phyloP scores from a whole-genome alignment of 2,888 invertebrate genomes.

The Meteorus colon region DNA sequence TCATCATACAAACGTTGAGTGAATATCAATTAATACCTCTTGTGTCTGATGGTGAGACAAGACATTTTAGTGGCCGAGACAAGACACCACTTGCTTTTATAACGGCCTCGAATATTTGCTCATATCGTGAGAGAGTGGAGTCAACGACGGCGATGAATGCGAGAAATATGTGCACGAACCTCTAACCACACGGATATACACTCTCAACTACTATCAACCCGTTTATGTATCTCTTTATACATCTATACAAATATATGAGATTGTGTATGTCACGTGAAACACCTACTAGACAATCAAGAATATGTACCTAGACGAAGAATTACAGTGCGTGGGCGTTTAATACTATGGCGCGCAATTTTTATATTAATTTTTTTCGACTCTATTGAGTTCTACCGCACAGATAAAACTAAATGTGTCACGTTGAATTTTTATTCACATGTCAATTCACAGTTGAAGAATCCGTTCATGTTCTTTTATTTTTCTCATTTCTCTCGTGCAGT shows the following conservation, averaged over 20 bases:
- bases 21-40: conserved; percentile 49
- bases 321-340: no score
- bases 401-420: no score
- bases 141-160: conserved; percentile 43
- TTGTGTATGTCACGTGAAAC: no score
- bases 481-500: neutral
- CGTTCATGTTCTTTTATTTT: neutral
- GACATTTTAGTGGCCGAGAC: conserved; percentile 27
- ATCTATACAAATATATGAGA: no score
- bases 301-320: no score
- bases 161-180: conserved; percentile 43
- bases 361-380: no score
- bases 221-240: no score
- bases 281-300: no score
- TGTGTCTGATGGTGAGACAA: conserved; percentile 30
- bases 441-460: neutral
- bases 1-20: conserved; percentile 11
- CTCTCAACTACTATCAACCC: no score
- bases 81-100: conserved; percentile 32
- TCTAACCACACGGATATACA: conserved; percentile 16
- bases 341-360: no score
- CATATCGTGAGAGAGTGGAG: conserved; percentile 37
- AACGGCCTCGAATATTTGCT: conserved; percentile 9
- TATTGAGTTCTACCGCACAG: no score
- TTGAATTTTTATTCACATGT: no score